A percentile compares a stretch with the other conserved stretches of the same genome.
Conservation (phyloP, 2,888 invertebrate genomes). For the Cremastobaeus sp. region DNA sequence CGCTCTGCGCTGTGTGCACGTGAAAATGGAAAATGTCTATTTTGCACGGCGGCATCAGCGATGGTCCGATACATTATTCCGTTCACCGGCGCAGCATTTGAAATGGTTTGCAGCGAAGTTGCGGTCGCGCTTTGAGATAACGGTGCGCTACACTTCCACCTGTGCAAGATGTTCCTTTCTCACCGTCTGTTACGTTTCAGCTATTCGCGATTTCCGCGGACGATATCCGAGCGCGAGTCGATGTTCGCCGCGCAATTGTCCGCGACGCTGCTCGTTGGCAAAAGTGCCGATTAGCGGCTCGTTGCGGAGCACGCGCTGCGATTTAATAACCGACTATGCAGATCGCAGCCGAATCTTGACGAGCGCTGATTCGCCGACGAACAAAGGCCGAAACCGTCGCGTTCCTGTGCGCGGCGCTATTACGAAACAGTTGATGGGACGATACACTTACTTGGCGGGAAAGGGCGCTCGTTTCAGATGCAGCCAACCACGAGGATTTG, state of each 20-base stretch:
- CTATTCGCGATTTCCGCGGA: constrained; percentile 27
- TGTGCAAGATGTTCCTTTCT: constrained; percentile 46
- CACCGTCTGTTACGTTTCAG: constrained; percentile 19
- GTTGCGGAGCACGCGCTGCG: no score
- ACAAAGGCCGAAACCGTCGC: constrained; percentile 2
- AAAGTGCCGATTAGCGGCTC: no score
- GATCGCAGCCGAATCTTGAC: no score
- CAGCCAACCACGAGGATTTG: neutral
- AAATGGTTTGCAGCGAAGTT: constrained; percentile 21
- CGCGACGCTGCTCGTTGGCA: neutral
- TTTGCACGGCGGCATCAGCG: constrained; percentile 5
- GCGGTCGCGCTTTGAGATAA: constrained; percentile 40
- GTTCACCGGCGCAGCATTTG: constrained; percentile 32
- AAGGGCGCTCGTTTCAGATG: constrained; percentile 4
- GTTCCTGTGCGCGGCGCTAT: neutral
- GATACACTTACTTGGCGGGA: constrained; percentile 2
- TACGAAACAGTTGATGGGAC: constrained; percentile 8
- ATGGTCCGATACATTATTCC: constrained; percentile 13
- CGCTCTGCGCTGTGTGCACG: no score
- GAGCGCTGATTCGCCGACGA: no score
- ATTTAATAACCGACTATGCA: no score
- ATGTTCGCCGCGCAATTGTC: no score
- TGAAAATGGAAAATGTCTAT: no score
- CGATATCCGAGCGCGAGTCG: neutral
- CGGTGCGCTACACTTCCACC: constrained; percentile 54